Evolutionary conservation across 2,113 vertebrate genomes (phyloP).

Genomic region (Seriola quinqueradiata): DNA sequence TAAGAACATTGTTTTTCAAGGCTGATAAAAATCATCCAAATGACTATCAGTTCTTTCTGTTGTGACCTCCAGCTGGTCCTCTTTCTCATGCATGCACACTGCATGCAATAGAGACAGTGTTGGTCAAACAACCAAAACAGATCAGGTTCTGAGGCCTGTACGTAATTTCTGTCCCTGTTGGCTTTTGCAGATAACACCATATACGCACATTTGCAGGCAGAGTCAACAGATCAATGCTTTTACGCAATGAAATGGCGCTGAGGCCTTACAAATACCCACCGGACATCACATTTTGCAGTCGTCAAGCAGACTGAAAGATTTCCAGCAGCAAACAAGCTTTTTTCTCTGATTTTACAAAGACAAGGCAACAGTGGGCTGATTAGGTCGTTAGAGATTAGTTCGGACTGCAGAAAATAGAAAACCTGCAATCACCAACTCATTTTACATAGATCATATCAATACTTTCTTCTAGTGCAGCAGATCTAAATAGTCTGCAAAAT

Average conservation of each 20-base stretch:
- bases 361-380: neutral
- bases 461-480: constrained; percentile 6
- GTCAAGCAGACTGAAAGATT: neutral
- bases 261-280: constrained; percentile 66
- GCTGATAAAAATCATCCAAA: too few relatives aligned
- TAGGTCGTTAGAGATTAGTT: neutral
- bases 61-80: too few relatives aligned
- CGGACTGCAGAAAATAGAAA: neutral
- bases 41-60: too few relatives aligned
- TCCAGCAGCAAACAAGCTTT: constrained; percentile 7
- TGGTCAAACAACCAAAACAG: constrained; percentile 5
- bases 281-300: neutral
- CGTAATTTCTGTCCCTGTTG: constrained; percentile 24
- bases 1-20: too few relatives aligned
- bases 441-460: neutral
- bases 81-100: too few relatives aligned
- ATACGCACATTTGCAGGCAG: constrained; percentile 54
- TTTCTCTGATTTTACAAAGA: constrained; percentile 19
- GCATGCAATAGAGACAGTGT: neutral
- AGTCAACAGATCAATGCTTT: constrained; percentile 79
- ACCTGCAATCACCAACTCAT: too few relatives aligned
- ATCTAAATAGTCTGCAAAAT: constrained; percentile 50
- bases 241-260: constrained; percentile 50
- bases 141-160: constrained; percentile 29
- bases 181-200: constrained; percentile 58